phyloP scores from a whole-genome alignment of 2,888 invertebrate species.

The Chymomyza caudatula region DNA sequence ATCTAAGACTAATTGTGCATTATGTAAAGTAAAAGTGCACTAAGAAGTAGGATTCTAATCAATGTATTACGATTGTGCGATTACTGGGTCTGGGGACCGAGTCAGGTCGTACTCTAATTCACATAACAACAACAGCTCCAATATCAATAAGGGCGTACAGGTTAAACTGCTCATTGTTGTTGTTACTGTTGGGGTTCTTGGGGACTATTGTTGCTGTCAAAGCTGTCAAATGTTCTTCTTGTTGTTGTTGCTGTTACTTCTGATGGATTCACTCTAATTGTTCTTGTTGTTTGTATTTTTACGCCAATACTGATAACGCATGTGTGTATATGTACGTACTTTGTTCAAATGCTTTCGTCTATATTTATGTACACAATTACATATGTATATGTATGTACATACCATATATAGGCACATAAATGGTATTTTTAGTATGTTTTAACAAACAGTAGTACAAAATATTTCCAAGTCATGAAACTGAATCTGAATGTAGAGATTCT shows the following conservation, averaged over 20 bases:
- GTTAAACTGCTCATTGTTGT: not conserved
- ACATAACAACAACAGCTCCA: slow-evolving; percentile 2
- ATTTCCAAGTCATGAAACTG: not conserved
- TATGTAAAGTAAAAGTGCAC: no score
- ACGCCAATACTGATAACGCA: slow-evolving; percentile 40
- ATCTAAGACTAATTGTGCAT: no score
- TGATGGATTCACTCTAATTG: slow-evolving; percentile 63
- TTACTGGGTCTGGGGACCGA: not conserved
- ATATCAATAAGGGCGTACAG: not conserved
- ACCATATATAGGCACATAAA: not conserved
- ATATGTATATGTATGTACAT: not conserved
- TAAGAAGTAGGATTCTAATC: no score
- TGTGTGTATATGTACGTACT: slow-evolving; percentile 38
- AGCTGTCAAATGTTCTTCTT: not conserved
- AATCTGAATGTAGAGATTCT: no score
- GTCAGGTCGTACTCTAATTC: not conserved
- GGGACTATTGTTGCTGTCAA: not conserved
- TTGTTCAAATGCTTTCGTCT: slow-evolving; percentile 45
- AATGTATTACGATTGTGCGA: not conserved
- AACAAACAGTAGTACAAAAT: no score
- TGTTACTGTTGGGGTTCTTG: not conserved
- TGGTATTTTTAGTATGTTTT: not conserved
- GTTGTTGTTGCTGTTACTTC: slow-evolving; percentile 26
- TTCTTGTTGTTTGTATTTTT: slow-evolving; percentile 14
- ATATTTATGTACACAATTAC: not conserved